A percentile compares a stretch with the other conserved stretches of the same genome.
phyloP scores from a whole-genome alignment of 2,888 invertebrate genomes.

The Labia minor region DNA sequence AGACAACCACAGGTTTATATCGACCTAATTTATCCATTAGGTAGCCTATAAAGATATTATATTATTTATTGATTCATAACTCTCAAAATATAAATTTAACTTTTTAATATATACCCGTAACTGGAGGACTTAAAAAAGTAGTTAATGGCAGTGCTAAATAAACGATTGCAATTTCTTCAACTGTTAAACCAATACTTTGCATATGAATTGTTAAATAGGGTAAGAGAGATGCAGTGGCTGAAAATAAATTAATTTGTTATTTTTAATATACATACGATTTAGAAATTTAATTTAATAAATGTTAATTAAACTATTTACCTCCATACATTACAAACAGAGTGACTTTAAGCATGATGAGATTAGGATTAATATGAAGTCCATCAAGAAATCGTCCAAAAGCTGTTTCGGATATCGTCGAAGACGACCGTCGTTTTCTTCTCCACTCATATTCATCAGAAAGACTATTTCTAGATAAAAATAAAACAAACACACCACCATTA shows the following conservation, averaged over 20 bases:
- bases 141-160: conserved; percentile 78
- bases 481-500: too few relatives aligned
- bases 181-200: conserved; percentile 77
- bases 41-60: conserved; percentile 47
- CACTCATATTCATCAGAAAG: not conserved
- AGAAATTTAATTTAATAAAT: too few relatives aligned
- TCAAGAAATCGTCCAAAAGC: conserved; percentile 38
- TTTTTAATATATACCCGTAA: conserved; percentile 50
- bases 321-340: conserved; percentile 75
- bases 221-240: conserved; percentile 70
- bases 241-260: conserved; percentile 30
- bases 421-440: not conserved
- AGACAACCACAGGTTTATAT: conserved; percentile 72
- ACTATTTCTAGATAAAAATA: too few relatives aligned
- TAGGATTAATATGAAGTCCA: conserved; percentile 56
- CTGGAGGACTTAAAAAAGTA: conserved; percentile 72
- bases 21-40: conserved; percentile 78
- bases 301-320: conserved; percentile 45
- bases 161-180: conserved; percentile 77
- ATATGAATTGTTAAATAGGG: conserved; percentile 84
- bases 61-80: not conserved
- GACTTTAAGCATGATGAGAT: conserved; percentile 68
- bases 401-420: conserved; percentile 28
- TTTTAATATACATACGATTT: not conserved
- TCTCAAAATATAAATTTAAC: not conserved